A percentile compares a stretch with the other conserved stretches of the same genome.
phyloP scores from a whole-genome alignment of 2,113 vertebrate species.

The Micromys minutus region DNA sequence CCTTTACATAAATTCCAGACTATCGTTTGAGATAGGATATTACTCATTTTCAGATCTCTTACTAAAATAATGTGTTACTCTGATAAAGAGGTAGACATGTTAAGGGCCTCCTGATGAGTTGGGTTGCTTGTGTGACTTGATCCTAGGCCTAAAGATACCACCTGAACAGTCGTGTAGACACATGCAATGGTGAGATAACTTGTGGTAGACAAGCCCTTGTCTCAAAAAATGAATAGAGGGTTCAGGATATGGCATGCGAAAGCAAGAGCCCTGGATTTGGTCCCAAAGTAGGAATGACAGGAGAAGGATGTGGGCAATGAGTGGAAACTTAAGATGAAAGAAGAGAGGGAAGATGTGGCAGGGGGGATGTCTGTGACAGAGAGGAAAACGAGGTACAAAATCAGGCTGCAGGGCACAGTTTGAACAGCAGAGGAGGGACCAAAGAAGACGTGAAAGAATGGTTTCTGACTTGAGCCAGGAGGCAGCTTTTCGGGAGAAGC shows the following conservation, averaged over 20 bases:
- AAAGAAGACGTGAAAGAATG: neutral
- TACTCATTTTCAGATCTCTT: conserved; percentile 35
- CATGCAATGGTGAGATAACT: no score
- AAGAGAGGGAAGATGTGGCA: neutral
- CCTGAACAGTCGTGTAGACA: no score
- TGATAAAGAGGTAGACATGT: neutral
- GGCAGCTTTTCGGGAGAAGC: neutral
- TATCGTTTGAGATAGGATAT: neutral
- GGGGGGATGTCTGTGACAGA: neutral
- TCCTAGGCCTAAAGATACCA: no score
- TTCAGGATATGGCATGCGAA: neutral
- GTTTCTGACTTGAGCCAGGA: neutral
- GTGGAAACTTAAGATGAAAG: neutral
- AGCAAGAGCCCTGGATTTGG: neutral
- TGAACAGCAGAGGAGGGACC: neutral
- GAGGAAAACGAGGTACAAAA: neutral
- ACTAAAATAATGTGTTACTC: conserved; percentile 30
- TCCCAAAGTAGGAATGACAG: no score
- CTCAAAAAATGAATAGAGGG: neutral
- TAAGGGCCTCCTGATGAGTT: no score
- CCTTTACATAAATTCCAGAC: neutral
- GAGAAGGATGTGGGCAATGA: neutral
- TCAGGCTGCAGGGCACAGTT: neutral
- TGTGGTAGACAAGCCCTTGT: no score
- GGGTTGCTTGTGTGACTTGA: no score